Conservation (phyloP, 2,797 vertebrate species). For the Borostomias antarcticus region DNA sequence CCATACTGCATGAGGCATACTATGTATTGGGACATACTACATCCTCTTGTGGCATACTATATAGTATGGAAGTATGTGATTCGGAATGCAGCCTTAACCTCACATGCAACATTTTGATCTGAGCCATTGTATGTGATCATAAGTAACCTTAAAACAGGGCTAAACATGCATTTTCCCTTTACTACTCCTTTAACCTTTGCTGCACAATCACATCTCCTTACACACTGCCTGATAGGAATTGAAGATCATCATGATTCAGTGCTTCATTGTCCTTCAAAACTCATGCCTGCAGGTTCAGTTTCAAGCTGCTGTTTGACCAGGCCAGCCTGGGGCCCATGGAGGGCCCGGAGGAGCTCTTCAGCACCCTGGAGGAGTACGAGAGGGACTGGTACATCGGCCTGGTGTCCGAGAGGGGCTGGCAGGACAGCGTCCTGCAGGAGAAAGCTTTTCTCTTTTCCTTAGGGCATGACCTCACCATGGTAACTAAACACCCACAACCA, state of each 20-base stretch:
- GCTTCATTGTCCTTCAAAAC: not conserved
- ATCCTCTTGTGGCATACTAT: too few species aligned
- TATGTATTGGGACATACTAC: too few species aligned
- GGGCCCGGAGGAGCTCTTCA: constrained; percentile 84
- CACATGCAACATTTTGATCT: too few species aligned
- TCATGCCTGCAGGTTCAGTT: constrained; percentile 83
- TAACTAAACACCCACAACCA: constrained; percentile 63
- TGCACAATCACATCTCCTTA: too few species aligned
- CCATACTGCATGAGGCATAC: too few species aligned
- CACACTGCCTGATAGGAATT: not conserved
- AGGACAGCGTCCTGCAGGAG: constrained; percentile 90
- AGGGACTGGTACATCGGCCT: constrained; percentile 94
- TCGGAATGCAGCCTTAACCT: too few species aligned
- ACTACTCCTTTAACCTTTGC: too few species aligned
- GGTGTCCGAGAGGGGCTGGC: constrained; percentile 91
- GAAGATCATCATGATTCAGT: not conserved
- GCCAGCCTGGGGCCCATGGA: constrained; percentile 91
- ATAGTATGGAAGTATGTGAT: too few species aligned
- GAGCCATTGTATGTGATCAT: too few species aligned
- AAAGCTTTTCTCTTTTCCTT: constrained; percentile 94
- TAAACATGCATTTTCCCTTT: too few species aligned
- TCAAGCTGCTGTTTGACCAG: constrained; percentile 97
- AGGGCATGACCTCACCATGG: constrained; percentile 94
- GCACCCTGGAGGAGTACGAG: constrained; percentile 89
- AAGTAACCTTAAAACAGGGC: too few species aligned